These are phyloP conservation scores for Mustelus asterias DNA, from an alignment of 2,113 vertebrate genomes.

Conservation along the genomic window DNA sequence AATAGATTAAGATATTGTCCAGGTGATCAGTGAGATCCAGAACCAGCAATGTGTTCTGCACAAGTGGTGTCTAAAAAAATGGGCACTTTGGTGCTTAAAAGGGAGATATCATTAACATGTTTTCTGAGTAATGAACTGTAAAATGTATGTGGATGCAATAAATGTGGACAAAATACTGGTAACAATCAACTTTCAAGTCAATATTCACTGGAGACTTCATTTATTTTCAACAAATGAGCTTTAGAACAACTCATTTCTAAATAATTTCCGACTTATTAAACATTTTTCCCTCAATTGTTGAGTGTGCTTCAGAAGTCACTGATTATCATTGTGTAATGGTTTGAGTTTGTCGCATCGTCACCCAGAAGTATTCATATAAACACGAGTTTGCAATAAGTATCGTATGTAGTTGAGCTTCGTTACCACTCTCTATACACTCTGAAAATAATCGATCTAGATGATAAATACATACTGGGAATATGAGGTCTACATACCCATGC, in stretches of 20 bases:
- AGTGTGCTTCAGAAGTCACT: background rate
- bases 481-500: background rate
- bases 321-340: background rate
- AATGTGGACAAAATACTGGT: background rate
- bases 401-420: background rate
- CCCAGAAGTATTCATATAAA: background rate
- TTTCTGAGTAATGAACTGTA: background rate
- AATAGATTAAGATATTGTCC: background rate
- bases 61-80: background rate
- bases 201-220: no score
- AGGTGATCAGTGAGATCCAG: background rate
- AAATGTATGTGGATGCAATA: background rate
- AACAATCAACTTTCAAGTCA: no score
- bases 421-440: background rate
- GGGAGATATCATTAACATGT: background rate
- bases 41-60: background rate
- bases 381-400: background rate
- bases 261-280: background rate
- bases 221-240: background rate
- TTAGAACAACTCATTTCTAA: background rate
- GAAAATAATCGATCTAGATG: background rate
- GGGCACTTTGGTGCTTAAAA: background rate
- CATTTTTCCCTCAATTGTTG: background rate
- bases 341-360: background rate
- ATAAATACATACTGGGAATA: background rate